Evolutionary conservation across 2,797 vertebrate species (phyloP).

Genomic region (Darevskia nairensis): DNA sequence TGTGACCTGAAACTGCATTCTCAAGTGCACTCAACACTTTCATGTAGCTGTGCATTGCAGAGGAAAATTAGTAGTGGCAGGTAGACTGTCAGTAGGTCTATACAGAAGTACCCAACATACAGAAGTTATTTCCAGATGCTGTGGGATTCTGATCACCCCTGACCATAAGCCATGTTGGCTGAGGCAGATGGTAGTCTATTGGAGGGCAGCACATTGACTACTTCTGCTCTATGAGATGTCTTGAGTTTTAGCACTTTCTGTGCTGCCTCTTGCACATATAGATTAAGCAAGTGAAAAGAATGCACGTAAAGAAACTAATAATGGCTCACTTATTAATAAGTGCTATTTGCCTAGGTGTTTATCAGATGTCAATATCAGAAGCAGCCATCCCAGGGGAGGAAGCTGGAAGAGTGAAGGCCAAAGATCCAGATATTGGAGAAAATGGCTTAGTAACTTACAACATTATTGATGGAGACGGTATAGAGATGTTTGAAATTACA

Average conservation of each 20-base stretch:
- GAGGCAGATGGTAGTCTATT: too few species aligned
- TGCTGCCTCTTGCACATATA: neutral
- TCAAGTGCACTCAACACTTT: neutral
- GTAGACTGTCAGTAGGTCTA: neutral
- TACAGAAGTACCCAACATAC: too few species aligned
- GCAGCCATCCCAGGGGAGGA: slow-evolving; percentile 88
- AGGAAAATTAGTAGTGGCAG: neutral
- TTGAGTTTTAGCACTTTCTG: neutral
- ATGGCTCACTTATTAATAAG: neutral
- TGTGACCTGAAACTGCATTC: neutral
- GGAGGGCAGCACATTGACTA: too few species aligned
- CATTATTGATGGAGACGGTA: slow-evolving; percentile 91
- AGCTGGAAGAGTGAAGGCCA: slow-evolving; percentile 91
- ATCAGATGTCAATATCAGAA: slow-evolving; percentile 90
- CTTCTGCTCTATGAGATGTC: neutral
- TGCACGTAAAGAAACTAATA: neutral
- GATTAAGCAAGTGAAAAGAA: neutral
- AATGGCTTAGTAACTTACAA: slow-evolving; percentile 93
- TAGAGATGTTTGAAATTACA: slow-evolving; percentile 89
- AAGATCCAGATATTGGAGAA: slow-evolving; percentile 94
- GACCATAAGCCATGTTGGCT: too few species aligned
- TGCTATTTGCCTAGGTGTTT: slow-evolving; percentile 82
- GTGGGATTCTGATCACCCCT: too few species aligned
- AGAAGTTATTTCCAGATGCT: too few species aligned
- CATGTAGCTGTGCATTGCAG: neutral